Evolutionary conservation across 1,140 invertebrate genomes (phyloP).

Genomic region (Drosophila ercepeae): DNA sequence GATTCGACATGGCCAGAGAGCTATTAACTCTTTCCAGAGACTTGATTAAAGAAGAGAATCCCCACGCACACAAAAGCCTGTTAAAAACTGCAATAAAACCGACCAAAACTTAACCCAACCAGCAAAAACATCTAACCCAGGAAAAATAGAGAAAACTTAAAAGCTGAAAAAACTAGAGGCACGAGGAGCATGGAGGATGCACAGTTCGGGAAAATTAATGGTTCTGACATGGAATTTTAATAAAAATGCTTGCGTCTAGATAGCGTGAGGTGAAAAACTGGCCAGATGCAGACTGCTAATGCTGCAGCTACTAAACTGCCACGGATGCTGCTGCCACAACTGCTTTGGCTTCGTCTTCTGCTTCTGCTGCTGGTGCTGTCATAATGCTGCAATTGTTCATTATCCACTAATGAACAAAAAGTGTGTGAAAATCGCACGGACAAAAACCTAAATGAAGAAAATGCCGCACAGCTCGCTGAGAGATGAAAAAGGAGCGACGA

Average conservation of each 20-base stretch:
- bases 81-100: constrained; percentile 33
- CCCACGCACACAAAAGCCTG: constrained; percentile 14
- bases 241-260: constrained; percentile 79
- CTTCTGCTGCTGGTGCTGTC: constrained; percentile 57
- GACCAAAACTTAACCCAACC: constrained; percentile 32
- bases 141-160: constrained; percentile 17
- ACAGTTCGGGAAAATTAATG: constrained; percentile 77
- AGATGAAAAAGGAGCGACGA: constrained; percentile 70
- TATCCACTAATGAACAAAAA: constrained; percentile 83
- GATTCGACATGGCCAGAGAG: constrained; percentile 46
- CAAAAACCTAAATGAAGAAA: constrained; percentile 79
- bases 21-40: constrained; percentile 32
- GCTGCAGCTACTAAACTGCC: constrained; percentile 26
- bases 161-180: constrained; percentile 40
- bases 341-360: constrained; percentile 2
- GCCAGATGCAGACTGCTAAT: constrained; percentile 60
- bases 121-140: constrained; percentile 15
- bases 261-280: constrained; percentile 73
- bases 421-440: constrained; percentile 71
- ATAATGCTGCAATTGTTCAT: constrained; percentile 82
- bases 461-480: constrained; percentile 66
- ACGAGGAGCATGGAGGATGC: constrained; percentile 2
- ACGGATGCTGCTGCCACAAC: constrained; percentile 17
- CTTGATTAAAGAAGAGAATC: constrained; percentile 23
- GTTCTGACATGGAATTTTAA: constrained; percentile 77